Conservation (phyloP, 2,113 vertebrate genomes). For the Artemisiospiza belli region DNA sequence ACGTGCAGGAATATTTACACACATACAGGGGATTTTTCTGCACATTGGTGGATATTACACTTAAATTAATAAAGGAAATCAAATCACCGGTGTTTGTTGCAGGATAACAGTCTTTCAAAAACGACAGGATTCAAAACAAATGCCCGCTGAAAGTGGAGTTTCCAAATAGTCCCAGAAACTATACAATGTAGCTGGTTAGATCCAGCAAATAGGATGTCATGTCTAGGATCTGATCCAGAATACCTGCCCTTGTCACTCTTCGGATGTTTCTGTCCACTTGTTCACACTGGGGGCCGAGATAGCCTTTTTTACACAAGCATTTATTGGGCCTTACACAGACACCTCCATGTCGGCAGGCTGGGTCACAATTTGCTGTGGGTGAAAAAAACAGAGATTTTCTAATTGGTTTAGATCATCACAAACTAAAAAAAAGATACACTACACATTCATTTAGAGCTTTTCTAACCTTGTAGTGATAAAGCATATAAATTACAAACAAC, state of each 20-base stretch:
- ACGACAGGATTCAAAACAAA: conserved; percentile 79
- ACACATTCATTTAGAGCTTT: neutral
- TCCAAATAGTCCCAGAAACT: conserved; percentile 79
- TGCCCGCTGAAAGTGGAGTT: conserved; percentile 77
- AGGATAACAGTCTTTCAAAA: conserved; percentile 76
- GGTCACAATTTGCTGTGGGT: conserved; percentile 91
- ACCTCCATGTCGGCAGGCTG: conserved; percentile 91
- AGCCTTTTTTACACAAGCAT: conserved; percentile 96
- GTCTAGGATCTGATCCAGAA: conserved; percentile 97
- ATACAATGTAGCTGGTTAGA: conserved; percentile 97
- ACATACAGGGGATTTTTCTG: conserved; percentile 42
- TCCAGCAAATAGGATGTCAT: conserved; percentile 98
- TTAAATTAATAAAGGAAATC: conserved; percentile 80
- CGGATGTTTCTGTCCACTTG: conserved; percentile 87
- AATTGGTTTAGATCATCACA: neutral
- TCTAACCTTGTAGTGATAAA: neutral
- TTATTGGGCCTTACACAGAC: conserved; percentile 94
- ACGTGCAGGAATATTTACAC: conserved; percentile 57
- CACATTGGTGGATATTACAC: conserved; percentile 67
- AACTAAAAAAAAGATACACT: neutral
- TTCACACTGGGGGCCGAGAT: conserved; percentile 82
- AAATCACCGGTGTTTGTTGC: conserved; percentile 76
- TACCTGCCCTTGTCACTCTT: conserved; percentile 91
- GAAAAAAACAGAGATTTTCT: neutral
- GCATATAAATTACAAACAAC: neutral